Base-by-base conservation (phyloP, 53 echinoderm and acorn worm species). In the Paelopatides confundens region DNA sequence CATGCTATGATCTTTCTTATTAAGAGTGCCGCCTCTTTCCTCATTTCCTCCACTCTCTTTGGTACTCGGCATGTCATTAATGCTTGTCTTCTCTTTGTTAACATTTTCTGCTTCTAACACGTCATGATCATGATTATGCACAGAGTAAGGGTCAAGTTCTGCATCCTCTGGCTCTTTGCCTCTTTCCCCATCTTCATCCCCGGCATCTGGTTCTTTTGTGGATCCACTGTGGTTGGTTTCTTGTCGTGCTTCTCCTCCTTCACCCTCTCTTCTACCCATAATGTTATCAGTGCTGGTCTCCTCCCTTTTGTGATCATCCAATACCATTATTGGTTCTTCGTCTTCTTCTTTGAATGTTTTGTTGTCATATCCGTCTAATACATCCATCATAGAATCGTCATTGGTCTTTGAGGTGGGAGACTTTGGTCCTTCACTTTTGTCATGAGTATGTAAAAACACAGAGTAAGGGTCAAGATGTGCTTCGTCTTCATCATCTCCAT, bases 401-500 rank as follows among this genome's bases (percentile, higher is more conserved):
- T 40, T 30, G 35, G 66, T 77, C 63, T n/a, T 76, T 62, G 77
- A 31, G 79, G 54, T 4, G 66, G 79, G 35, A 26, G 68, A 52
- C n/a, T 76, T 62, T 58, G 58, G 58, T n/a, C 21, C 24, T 43
- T 8, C 9, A 12, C 43, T 82, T 35, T 27, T 66, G 21, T 51
- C 37, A 81, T 47, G 26, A 83, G 82, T 69, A 85, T 50, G 35
- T 9, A 15, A 18, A 30, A 66, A 52, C 77, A 23, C 13, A 58
- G 86, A 35, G 47, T 52, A 63, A 36, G 46, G 65, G n/a, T 93
- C 93, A 12, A 86, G 68, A 4, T 88, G 66, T 9, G 65, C 91
- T 3, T 87, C 87, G 9, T 85, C 90, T 21, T 74, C 77, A 30
- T 91, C 91, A 29, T 85, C 92, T 37, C 82, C n/a, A n/a, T n/a